Conservation (phyloP, 2,797 vertebrate genomes). For the Simalia tracyae region DNA sequence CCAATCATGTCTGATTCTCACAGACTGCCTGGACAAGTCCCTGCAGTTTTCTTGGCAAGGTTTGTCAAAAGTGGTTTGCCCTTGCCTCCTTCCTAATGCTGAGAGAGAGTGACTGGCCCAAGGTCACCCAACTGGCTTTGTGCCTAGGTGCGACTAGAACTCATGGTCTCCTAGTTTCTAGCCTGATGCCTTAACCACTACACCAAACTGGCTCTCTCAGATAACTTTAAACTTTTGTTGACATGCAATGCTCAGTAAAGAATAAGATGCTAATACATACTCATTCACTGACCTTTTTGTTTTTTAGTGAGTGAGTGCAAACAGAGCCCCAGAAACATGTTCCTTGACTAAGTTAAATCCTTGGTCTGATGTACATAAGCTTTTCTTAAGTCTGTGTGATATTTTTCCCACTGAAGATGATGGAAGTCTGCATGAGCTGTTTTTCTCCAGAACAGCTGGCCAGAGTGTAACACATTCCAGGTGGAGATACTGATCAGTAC, state of each 20-base stretch:
- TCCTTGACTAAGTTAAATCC: neutral
- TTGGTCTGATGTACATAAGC: neutral
- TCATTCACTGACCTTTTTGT: neutral
- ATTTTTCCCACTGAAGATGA: neutral
- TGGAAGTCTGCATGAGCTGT: neutral
- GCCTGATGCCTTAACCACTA: too few species aligned
- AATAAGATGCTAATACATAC: neutral
- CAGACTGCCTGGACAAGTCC: too few species aligned
- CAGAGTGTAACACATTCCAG: neutral
- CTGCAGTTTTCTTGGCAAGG: too few species aligned
- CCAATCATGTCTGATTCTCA: too few species aligned
- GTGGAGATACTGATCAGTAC: neutral
- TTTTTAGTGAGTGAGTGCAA: neutral
- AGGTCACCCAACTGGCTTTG: too few species aligned
- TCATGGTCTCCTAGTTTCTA: too few species aligned
- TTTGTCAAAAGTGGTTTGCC: too few species aligned
- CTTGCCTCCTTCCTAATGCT: too few species aligned
- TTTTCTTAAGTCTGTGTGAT: neutral
- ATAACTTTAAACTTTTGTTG: neutral
- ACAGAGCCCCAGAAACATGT: neutral
- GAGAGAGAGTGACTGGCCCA: too few species aligned
- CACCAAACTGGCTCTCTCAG: too few species aligned
- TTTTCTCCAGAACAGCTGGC: neutral
- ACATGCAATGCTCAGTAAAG: neutral
- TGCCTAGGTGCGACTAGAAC: too few species aligned